These are phyloP conservation scores for Dendrocincla fuliginosa DNA, from an alignment of 2,797 vertebrate genomes.

Conservation along the genomic window DNA sequence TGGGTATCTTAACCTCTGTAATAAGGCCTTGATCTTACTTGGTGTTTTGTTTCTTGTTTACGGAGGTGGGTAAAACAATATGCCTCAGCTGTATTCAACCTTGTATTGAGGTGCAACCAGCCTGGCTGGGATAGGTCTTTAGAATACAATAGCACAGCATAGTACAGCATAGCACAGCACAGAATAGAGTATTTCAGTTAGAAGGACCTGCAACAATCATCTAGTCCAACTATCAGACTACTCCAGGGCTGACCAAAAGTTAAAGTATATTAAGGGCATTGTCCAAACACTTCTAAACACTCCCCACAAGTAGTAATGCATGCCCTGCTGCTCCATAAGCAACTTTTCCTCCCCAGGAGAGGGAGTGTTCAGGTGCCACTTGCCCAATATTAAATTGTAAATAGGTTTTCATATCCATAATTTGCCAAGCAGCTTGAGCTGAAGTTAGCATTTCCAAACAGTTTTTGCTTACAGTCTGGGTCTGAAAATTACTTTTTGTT, in stretches of 20 bases:
- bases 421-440: neutral
- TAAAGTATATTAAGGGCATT: neutral
- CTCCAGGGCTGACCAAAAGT: neutral
- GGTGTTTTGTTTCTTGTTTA: neutral
- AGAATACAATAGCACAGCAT: no score
- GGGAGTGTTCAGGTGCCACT: neutral
- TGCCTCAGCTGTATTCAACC: neutral
- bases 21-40: neutral
- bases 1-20: neutral
- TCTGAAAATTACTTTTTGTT: neutral
- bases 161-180: neutral
- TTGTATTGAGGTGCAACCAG: neutral
- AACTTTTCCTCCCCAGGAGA: neutral
- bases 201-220: neutral
- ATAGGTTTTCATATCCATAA: neutral
- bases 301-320: neutral
- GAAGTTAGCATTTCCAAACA: neutral
- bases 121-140: neutral
- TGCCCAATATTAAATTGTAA: neutral
- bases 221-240: neutral
- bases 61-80: neutral
- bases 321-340: neutral
- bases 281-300: neutral
- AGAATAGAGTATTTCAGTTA: neutral
- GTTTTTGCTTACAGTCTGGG: neutral